Evolutionary conservation across 2,797 vertebrate genomes (phyloP), one percentile per base, ranked within the genome.

Genomic region (Sebastes oblongus): DNA sequence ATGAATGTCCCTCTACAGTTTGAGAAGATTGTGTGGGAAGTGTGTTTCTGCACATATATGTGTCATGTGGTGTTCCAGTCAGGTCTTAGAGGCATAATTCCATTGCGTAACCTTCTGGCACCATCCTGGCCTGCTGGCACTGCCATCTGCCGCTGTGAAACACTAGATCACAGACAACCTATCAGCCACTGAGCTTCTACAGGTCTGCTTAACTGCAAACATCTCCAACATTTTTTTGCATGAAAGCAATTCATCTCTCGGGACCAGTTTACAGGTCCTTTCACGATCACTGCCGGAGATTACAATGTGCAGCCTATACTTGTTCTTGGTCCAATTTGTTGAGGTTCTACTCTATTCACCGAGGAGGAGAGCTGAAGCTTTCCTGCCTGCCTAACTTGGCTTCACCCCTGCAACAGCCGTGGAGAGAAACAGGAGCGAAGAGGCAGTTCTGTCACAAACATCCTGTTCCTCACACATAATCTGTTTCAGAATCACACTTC

Each of bases 71-170:
- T 75, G 91, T 87, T 91, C 84, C 59, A 93, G 91, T 93, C 91
- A 91, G 94, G 92, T 94, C 93, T 94, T 84, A 91, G 90, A 93
- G 87, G 89, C 91, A 93, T 94, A 94, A 95, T 95, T 95, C 92
- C 94, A 93, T 95, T 95, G 94, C 94, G 88, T 94, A 95, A 94
- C 94, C 94, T 92, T 90, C 93, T 94, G 94, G 93, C 91, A 93
- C 86, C 87, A 89, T 86, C 86, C 88, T 94, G 94, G 93, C 95
- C 94, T 95, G 94, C 95, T 94, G 94, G 94, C 94, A 92, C 68
- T 34, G 86, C 95, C 95, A 96, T 96, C 95, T 96, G 95, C 92
- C 91, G 89, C 93, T 91, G 90, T 89, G 91, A 93, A 92, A 85
- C 85, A 85, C 82, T 77, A 80, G 50, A 91, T 91, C 93, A 80